Evolutionary conservation across 2,888 invertebrate genomes (phyloP).

Genomic region (Phasia obesa): DNA sequence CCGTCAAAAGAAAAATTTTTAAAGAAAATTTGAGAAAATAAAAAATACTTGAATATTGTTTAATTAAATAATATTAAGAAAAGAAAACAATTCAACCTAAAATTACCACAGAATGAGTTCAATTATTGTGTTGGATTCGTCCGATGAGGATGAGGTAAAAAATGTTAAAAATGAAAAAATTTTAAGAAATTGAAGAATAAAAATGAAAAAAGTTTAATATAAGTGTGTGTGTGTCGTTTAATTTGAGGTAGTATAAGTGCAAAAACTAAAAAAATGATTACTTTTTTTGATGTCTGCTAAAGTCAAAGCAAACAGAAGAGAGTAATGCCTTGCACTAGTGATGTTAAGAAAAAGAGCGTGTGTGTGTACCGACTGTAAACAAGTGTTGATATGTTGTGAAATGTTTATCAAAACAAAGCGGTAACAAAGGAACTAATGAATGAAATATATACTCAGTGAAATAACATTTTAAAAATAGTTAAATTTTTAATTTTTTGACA

Average conservation of each 20-base stretch:
- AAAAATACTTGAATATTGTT: slow-evolving; percentile 8
- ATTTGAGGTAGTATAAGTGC: slow-evolving; percentile 56
- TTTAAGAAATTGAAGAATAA: slow-evolving; percentile 57
- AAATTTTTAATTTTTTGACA: neutral
- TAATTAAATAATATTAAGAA: slow-evolving; percentile 32
- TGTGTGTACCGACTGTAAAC: slow-evolving; percentile 16
- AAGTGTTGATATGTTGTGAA: slow-evolving; percentile 62
- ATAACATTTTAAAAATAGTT: neutral
- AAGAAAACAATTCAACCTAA: slow-evolving; percentile 20
- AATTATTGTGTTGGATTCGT: slow-evolving; percentile 81
- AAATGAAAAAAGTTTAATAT: slow-evolving; percentile 53
- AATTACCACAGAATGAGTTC: slow-evolving; percentile 75
- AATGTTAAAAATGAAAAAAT: slow-evolving; percentile 59
- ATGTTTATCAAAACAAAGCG: slow-evolving; percentile 46
- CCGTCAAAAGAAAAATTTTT: slow-evolving; percentile 69
- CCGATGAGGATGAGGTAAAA: slow-evolving; percentile 82
- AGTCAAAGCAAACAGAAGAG: slow-evolving; percentile 38
- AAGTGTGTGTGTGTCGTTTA: slow-evolving; percentile 47
- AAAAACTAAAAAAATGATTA: slow-evolving; percentile 64
- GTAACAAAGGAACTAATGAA: slow-evolving; percentile 3
- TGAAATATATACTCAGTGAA: neutral
- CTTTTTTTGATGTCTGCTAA: slow-evolving; percentile 59
- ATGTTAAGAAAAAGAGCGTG: slow-evolving; percentile 46
- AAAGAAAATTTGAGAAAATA: slow-evolving; percentile 60
- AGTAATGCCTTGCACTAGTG: slow-evolving; percentile 36